Conservation (phyloP, 2,797 vertebrate species). For the Poliocrania exsul region DNA sequence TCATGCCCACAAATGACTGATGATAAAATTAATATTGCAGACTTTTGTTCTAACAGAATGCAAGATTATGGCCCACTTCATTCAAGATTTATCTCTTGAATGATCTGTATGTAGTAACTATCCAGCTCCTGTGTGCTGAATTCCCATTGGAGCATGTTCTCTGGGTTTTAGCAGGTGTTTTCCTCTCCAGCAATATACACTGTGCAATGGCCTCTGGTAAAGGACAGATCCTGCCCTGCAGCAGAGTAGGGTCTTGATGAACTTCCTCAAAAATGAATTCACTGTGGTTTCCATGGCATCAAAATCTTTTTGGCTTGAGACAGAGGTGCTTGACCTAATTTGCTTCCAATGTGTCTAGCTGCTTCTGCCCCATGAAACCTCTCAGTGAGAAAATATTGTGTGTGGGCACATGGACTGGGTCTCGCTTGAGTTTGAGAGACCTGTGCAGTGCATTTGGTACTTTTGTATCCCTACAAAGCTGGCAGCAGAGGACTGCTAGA, state of each 20-base stretch:
- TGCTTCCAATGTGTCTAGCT: background rate
- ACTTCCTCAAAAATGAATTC: background rate
- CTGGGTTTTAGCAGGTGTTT: background rate
- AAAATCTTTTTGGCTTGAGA: background rate
- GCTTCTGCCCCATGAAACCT: background rate
- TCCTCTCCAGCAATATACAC: background rate
- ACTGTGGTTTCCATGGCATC: background rate
- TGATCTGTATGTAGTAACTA: background rate
- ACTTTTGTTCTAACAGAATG: background rate
- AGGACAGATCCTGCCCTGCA: background rate
- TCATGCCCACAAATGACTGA: background rate
- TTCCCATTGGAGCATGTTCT: background rate
- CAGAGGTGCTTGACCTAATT: background rate
- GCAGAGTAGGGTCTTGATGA: background rate
- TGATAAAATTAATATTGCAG: background rate
- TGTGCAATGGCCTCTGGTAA: background rate
- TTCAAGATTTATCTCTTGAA: background rate
- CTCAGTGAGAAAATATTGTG: background rate
- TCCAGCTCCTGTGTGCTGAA: background rate
- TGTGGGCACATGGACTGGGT: background rate
- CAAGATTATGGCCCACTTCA: rapidly evolving
- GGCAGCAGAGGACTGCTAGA: background rate
- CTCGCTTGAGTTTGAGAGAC: background rate
- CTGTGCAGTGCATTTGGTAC: background rate
- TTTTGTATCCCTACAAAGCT: background rate